Base-by-base conservation (phyloP, 2,113 vertebrate species). In the Strix aluco region DNA sequence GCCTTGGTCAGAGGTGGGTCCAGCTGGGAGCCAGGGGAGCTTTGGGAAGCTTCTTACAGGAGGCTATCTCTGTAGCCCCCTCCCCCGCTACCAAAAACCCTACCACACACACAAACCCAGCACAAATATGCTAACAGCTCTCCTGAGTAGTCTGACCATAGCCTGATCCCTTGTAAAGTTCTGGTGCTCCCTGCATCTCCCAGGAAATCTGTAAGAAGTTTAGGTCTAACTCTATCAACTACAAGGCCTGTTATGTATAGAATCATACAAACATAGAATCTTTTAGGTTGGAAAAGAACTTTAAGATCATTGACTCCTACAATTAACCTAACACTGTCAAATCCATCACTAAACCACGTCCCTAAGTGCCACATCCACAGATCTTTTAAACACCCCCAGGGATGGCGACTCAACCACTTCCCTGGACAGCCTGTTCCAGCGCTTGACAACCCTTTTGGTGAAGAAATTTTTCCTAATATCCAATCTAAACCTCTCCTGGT, bases 81-180 rank as follows among this genome's bases (percentile, higher is more conserved):
- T 47, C 46, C 46, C 19, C 46, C 18, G 7, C 17, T 46, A 46
- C n/a, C n/a, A n/a, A n/a, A n/a, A n/a, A n/a, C n/a, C n/a, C n/a
- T n/a, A n/a, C 16, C 46, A 47, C 46, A 46, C 46, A 47, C 19
- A 9, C 19, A 47, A 47, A 47, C 46, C 19, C 46, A 47, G 46
- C 46, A 47, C 46, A 47, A 17, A 47, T 0, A 0, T 34, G 42
- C 36, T 86, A 71, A 55, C 11, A 55, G 25, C 8, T 63, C 19
- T 69, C 34, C 30, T 81, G 29, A 36, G 20, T 25, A 42, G 13
- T 66, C 40, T 51, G 29, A 40, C 27, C 23, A 29, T 5, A 36
- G 17, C 10, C 18, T 59, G n/a, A 71, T 71, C 12, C 13, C 9
- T 13, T 29, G 9, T 26, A 19, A 62, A 25, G 6, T 46, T 38